Evolutionary conservation across 2,888 invertebrate genomes (phyloP).

Genomic region (Limnephilus lunatus): DNA sequence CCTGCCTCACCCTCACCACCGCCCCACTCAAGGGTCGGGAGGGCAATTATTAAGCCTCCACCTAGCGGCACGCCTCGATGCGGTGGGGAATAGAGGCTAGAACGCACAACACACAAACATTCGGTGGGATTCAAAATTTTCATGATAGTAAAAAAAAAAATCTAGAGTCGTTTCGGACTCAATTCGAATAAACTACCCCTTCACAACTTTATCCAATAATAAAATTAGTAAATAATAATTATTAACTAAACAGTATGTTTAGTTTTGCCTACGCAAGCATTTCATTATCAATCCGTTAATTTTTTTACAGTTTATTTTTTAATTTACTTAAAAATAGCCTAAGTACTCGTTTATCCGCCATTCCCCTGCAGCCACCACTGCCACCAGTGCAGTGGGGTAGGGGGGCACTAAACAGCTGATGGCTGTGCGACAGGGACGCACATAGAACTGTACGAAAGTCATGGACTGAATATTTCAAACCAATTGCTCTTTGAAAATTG

Average conservation of each 20-base stretch:
- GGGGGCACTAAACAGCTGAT: conserved; percentile 66
- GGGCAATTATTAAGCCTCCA: conserved; percentile 59
- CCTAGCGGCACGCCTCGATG: conserved; percentile 70
- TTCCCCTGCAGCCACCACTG: conserved; percentile 66
- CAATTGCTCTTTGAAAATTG: background rate
- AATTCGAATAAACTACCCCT: background rate
- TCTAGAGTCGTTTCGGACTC: background rate
- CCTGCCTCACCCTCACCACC: background rate
- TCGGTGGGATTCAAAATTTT: background rate
- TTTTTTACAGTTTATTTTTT: background rate
- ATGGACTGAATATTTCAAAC: background rate
- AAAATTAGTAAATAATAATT: no score
- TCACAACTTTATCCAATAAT: background rate
- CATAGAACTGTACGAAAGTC: conserved; percentile 47
- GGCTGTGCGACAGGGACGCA: conserved; percentile 43
- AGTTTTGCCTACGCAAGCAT: background rate
- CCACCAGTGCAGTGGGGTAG: conserved; percentile 70
- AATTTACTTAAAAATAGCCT: background rate
- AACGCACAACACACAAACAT: background rate
- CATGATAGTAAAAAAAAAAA: background rate
- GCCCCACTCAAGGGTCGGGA: conserved; percentile 45
- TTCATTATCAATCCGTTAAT: background rate
- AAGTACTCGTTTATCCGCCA: background rate
- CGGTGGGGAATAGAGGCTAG: conserved; percentile 70
- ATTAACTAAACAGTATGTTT: no score